Percentiles rank a stretch among this genome's conserved stretches.
phyloP scores from a whole-genome alignment of 2,888 invertebrate species.

The Drosophila nr. fundita region DNA sequence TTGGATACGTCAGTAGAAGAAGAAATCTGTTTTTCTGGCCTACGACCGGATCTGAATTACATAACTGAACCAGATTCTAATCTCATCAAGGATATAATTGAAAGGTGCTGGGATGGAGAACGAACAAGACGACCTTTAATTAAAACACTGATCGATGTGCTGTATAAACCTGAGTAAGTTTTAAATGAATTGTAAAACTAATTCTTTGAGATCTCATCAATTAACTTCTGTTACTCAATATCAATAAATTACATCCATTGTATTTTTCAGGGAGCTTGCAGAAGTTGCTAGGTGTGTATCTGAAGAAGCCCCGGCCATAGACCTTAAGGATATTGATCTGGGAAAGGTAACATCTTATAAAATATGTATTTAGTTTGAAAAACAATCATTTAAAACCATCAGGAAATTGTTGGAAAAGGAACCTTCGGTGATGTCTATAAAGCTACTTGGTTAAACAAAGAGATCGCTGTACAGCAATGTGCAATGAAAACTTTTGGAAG shows the following conservation, averaged over 20 bases:
- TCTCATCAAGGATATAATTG: neutral
- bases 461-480: slow-evolving; percentile 10
- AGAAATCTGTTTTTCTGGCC: neutral
- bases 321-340: neutral
- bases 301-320: neutral
- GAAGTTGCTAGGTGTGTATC: neutral
- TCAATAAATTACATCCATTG: neutral
- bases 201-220: neutral
- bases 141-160: neutral
- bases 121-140: neutral
- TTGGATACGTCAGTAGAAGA: neutral
- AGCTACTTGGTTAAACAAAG: neutral
- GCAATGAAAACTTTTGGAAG: neutral
- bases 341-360: neutral
- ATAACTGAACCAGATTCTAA: neutral
- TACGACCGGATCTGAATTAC: slow-evolving; percentile 1
- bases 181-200: neutral
- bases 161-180: neutral
- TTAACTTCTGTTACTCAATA: neutral
- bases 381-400: neutral
- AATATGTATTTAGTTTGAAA: neutral
- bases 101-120: neutral
- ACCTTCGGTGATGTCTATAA: neutral
- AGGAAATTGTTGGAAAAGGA: neutral
- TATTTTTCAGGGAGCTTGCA: neutral